A percentile compares a stretch with the other conserved stretches of the same genome.
Conservation (phyloP, 2,888 invertebrate species). For the Nymphalis polychloros region DNA sequence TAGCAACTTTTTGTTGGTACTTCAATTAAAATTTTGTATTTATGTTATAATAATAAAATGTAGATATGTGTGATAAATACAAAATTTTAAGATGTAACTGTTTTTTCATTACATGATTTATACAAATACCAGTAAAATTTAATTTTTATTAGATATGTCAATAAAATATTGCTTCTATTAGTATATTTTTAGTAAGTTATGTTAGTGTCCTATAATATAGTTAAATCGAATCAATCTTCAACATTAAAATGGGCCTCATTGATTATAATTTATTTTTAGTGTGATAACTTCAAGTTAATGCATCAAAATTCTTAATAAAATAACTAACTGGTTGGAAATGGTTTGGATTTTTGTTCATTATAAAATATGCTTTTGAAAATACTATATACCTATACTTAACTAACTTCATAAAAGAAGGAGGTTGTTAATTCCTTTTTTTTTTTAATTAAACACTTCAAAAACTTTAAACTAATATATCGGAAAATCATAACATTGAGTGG, state of each 20-base stretch:
- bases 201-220: slow-evolving; percentile 74
- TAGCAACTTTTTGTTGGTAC: slow-evolving; percentile 79
- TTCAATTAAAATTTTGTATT: slow-evolving; percentile 82
- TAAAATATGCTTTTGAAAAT: slow-evolving; percentile 29
- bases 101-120: slow-evolving; percentile 76
- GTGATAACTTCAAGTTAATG: slow-evolving; percentile 78
- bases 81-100: slow-evolving; percentile 80
- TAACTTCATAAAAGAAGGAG: neutral
- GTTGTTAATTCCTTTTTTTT: neutral
- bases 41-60: slow-evolving; percentile 81
- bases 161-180: slow-evolving; percentile 75
- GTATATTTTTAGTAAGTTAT: slow-evolving; percentile 76
- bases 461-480: too few relatives aligned
- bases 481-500: too few relatives aligned
- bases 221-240: slow-evolving; percentile 67
- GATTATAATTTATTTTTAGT: slow-evolving; percentile 78
- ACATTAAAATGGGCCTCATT: slow-evolving; percentile 67
- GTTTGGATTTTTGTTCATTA: slow-evolving; percentile 51
- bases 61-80: slow-evolving; percentile 82
- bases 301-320: slow-evolving; percentile 77
- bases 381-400: slow-evolving; percentile 12
- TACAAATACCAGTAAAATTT: slow-evolving; percentile 72
- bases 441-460: too few relatives aligned
- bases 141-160: slow-evolving; percentile 66
- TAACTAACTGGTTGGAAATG: slow-evolving; percentile 77